phyloP scores from a whole-genome alignment of 1,140 invertebrate species.

The Phocides pigmalion region DNA sequence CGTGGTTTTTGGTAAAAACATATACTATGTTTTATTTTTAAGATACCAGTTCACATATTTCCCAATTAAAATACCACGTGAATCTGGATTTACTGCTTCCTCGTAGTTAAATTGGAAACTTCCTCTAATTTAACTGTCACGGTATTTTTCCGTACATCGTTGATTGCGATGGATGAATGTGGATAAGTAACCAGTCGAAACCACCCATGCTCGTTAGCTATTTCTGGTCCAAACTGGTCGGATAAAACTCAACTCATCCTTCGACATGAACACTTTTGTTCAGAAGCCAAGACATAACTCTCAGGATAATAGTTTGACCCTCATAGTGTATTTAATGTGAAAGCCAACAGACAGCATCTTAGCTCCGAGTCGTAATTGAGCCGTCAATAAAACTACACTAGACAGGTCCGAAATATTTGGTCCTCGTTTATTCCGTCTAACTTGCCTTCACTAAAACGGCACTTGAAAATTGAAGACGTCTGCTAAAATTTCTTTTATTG shows the following conservation, averaged over 20 bases:
- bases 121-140: constrained; percentile 18
- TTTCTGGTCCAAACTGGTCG: neutral
- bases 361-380: constrained; percentile 7
- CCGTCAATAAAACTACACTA: constrained; percentile 12
- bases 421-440: neutral
- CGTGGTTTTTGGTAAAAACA: too few relatives aligned
- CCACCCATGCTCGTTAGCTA: neutral
- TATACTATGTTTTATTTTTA: too few relatives aligned
- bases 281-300: neutral
- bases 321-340: constrained; percentile 12
- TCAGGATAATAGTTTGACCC: constrained; percentile 5
- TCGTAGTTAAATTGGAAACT: constrained; percentile 9
- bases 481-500: too few relatives aligned
- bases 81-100: constrained; percentile 13
- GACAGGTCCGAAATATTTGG: neutral
- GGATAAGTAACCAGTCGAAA: constrained; percentile 13
- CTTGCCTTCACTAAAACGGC: neutral
- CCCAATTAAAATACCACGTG: constrained; percentile 16
- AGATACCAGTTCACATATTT: neutral
- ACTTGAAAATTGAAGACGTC: neutral
- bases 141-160: constrained; percentile 25
- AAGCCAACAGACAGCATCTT: constrained; percentile 8
- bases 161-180: constrained; percentile 17
- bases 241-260: neutral
- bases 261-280: neutral